phyloP scores from a whole-genome alignment of 2,113 vertebrate species.

The Excalfactoria chinensis region DNA sequence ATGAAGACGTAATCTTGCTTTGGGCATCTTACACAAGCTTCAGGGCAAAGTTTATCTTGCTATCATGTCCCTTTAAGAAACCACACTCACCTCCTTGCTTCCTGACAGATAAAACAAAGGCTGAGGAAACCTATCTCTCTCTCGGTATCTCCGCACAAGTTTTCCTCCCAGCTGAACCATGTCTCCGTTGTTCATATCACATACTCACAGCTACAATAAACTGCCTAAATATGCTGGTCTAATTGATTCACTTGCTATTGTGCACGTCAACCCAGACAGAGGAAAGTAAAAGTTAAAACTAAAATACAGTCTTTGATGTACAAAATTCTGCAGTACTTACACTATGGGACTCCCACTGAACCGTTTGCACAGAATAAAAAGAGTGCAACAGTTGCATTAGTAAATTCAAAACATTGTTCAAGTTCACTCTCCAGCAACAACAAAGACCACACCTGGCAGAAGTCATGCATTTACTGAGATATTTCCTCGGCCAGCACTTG shows the following conservation, averaged over 20 bases:
- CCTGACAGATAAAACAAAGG: neutral
- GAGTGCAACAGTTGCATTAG: neutral
- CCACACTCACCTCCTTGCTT: neutral
- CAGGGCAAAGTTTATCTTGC: neutral
- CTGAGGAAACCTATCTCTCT: neutral
- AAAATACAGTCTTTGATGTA: neutral
- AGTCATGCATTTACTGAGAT: neutral
- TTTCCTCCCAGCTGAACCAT: neutral
- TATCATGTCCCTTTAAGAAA: slow-evolving; percentile 12
- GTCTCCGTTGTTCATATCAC: neutral
- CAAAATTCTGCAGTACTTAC: neutral
- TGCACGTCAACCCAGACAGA: neutral
- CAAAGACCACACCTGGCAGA: neutral
- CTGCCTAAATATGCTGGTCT: neutral
- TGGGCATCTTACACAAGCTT: neutral
- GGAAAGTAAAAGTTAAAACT: neutral
- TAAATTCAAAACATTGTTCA: neutral
- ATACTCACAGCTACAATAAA: neutral
- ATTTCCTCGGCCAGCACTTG: neutral
- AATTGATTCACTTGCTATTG: neutral
- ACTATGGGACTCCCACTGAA: neutral
- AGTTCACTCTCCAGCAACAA: neutral
- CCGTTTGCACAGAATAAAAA: neutral
- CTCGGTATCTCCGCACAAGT: neutral
- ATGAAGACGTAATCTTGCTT: neutral